Percentiles rank a stretch among this genome's conserved stretches.
Evolutionary conservation across 1,140 invertebrate genomes (phyloP).

Genomic region (Pinna nobilis): DNA sequence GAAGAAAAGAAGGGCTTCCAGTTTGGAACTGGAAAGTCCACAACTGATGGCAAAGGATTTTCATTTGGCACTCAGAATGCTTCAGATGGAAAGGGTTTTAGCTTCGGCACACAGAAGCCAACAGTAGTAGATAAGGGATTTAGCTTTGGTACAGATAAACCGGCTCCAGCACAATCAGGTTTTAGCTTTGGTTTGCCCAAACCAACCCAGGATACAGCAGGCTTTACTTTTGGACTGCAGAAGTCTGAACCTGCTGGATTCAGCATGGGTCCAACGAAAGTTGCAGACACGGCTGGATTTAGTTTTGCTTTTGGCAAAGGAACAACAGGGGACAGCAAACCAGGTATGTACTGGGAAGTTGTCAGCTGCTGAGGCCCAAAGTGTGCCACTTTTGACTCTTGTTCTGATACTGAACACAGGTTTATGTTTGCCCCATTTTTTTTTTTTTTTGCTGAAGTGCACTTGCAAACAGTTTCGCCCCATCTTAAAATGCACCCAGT

Average conservation of each 20-base stretch:
- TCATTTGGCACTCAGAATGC: neutral
- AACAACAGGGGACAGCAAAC: too few relatives aligned
- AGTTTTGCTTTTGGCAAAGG: too few relatives aligned
- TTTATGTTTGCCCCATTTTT: neutral
- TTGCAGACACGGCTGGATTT: neutral
- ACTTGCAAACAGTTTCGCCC: too few relatives aligned
- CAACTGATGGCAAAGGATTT: neutral
- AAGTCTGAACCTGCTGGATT: too few relatives aligned
- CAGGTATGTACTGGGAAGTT: too few relatives aligned
- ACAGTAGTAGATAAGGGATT: neutral
- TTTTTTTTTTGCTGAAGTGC: too few relatives aligned
- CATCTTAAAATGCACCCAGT: too few relatives aligned
- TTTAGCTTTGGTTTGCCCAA: constrained; percentile 38
- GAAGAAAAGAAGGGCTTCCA: neutral
- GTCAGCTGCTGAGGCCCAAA: too few relatives aligned
- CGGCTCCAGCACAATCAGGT: constrained; percentile 19
- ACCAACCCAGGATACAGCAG: too few relatives aligned
- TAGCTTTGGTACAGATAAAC: constrained; percentile 11
- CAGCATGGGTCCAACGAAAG: neutral
- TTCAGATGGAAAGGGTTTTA: neutral
- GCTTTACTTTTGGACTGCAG: neutral
- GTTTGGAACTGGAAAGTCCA: neutral
- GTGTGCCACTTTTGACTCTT: too few relatives aligned
- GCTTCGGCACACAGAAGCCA: neutral
- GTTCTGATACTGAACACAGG: too few relatives aligned